These are phyloP conservation scores for Blastomussa wellsi DNA, from an alignment of 92 coral and sea anemone genomes.

Conservation along the genomic window DNA sequence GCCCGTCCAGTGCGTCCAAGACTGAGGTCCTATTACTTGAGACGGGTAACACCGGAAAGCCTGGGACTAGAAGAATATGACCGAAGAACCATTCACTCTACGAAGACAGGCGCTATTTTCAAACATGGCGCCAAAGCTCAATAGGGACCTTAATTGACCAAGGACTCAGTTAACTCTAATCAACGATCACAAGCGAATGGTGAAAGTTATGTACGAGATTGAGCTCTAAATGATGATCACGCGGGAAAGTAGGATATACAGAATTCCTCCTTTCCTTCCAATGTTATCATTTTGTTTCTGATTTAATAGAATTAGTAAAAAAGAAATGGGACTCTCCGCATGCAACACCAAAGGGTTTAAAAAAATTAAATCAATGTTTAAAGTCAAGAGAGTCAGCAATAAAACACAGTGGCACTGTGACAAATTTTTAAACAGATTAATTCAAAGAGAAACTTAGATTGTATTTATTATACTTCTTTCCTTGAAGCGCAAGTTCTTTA, in stretches of 20 bases:
- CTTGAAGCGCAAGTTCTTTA: background rate
- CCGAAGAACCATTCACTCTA: conserved; percentile 17
- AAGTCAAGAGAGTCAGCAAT: background rate
- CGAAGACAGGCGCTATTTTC: conserved; percentile 18
- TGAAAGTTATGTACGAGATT: background rate
- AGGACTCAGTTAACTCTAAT: too few species aligned
- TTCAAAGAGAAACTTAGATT: background rate
- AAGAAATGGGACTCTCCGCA: too few species aligned
- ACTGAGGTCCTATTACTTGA: conserved; percentile 25
- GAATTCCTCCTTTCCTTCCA: background rate
- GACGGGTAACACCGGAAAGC: conserved; percentile 9
- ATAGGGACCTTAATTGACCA: background rate
- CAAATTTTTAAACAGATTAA: background rate
- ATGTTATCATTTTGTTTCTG: background rate
- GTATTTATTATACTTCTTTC: background rate
- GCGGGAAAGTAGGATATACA: background rate
- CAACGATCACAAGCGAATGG: background rate
- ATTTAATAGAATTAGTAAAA: background rate
- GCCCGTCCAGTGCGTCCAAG: conserved; percentile 37
- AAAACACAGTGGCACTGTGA: background rate
- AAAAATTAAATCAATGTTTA: background rate
- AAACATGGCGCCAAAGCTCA: background rate
- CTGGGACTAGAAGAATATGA: conserved; percentile 36
- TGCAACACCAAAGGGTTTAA: background rate
- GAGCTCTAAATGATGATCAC: background rate